A percentile compares a stretch with the other conserved stretches of the same genome.
Evolutionary conservation across 2,888 invertebrate genomes (phyloP).

Genomic region (Seira ritae): DNA sequence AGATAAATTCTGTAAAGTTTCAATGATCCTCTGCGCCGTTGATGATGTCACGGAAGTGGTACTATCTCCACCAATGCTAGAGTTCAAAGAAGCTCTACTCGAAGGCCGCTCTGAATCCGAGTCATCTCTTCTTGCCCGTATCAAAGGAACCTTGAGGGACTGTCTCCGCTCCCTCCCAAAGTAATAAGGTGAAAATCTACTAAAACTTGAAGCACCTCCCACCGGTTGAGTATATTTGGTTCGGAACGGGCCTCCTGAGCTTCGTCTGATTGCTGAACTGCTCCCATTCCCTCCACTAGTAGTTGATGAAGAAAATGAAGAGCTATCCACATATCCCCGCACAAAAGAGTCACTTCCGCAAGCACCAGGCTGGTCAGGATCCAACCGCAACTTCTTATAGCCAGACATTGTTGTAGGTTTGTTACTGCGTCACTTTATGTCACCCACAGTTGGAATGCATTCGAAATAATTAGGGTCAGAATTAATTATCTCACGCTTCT

Average conservation of each 20-base stretch:
- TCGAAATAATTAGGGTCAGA: no score
- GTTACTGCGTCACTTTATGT: no score
- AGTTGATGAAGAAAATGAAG: slow-evolving; percentile 41
- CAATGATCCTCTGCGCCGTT: slow-evolving; percentile 66
- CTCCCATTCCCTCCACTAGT: slow-evolving; percentile 42
- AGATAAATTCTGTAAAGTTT: slow-evolving; percentile 63
- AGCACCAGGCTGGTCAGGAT: slow-evolving; percentile 43
- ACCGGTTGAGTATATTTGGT: slow-evolving; percentile 44
- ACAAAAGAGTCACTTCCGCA: slow-evolving; percentile 22
- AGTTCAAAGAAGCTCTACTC: slow-evolving; percentile 49
- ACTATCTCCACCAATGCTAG: slow-evolving; percentile 50
- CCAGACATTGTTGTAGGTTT: slow-evolving; percentile 53
- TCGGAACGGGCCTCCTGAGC: slow-evolving; percentile 43
- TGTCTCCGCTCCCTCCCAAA: slow-evolving; percentile 44
- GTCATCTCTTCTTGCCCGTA: slow-evolving; percentile 60
- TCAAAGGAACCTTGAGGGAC: slow-evolving; percentile 51
- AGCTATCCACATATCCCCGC: slow-evolving; percentile 19
- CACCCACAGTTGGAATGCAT: no score
- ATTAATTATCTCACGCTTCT: no score
- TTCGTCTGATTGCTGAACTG: no score
- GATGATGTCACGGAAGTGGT: slow-evolving; percentile 50
- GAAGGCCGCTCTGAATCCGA: slow-evolving; percentile 41
- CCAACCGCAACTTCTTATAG: slow-evolving; percentile 54
- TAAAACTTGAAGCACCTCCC: slow-evolving; percentile 37
- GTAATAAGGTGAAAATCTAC: slow-evolving; percentile 61